Conservation (phyloP, 2,797 vertebrate species). For the Alcedo atthis region DNA sequence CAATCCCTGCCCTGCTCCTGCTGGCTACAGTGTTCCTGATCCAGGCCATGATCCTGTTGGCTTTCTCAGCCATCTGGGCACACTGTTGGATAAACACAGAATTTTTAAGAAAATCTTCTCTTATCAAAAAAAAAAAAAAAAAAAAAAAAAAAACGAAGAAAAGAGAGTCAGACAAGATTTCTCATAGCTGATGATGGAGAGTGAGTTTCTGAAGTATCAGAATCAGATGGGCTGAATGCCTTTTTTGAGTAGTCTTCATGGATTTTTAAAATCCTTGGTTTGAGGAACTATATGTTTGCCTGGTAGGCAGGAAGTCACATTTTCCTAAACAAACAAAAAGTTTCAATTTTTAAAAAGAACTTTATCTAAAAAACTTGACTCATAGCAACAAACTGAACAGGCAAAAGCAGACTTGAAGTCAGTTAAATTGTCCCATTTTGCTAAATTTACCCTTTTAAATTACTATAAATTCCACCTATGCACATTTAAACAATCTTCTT, state of each 20-base stretch:
- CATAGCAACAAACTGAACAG: background rate
- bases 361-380: background rate
- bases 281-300: background rate
- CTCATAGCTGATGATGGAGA: background rate
- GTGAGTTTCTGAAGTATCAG: background rate
- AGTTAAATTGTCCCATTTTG: background rate
- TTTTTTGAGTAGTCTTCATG: background rate
- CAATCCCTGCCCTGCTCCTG: too few relatives aligned
- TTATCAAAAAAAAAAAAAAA: too few relatives aligned
- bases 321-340: background rate
- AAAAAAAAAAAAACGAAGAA: too few relatives aligned
- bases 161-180: background rate
- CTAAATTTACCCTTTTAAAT: background rate
- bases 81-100: background rate
- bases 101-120: background rate
- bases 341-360: background rate
- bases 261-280: background rate
- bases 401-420: background rate
- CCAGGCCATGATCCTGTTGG: too few relatives aligned
- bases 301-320: background rate
- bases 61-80: too few relatives aligned
- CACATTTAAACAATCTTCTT: background rate
- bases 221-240: background rate
- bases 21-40: too few relatives aligned
- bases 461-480: background rate